Evolutionary conservation across 1,140 invertebrate genomes (phyloP), one percentile per base, ranked within the genome.

Genomic region (Monochamus saltuarius): DNA sequence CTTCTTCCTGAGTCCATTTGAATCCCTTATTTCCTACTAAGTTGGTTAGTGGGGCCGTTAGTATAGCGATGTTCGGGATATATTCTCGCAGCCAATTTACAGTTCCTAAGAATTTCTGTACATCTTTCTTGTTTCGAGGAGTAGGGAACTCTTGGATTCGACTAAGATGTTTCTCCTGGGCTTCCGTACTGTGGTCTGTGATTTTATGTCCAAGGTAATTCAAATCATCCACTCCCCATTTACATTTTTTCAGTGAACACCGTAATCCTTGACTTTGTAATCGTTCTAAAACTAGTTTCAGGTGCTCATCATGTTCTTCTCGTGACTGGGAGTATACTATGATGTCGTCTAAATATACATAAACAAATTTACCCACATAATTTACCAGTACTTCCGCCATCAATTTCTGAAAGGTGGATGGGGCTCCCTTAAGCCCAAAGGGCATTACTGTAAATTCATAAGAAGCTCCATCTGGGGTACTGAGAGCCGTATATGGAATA

Each of bases 361-460:
- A 11, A 4, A 51, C 52, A 40, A 57, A 59, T 11, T 61, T 36
- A 7, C 52, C 16, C 2, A 67, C 29, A 14, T 56, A 50, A 2
- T 62, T 61, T 0, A 47, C 43, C 0, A 64, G 52, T 0, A 64
- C 67, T 40, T 61, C 39, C 11, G n/a, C n/a, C 62, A 67, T 60
- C 19, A 59, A n/a, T 9, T 43, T 42, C 43, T 67, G 64, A 51
- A 68, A 72, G 2, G 66, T 67, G 1, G 56, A 36, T 4, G 65
- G 65, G 4, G 67, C 65, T 16, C 58, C 61, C 22, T 55, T 65
- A 11, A 71, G 36, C 1, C 66, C 70, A 38, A 72, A 72, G 0
- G 70, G 66, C 60, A 72, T 67, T 0, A 69, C 67, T 4, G 14
- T 46, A 39, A 68, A 71, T 36, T 72, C 50, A n/a, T 69, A 71